Percentiles rank a stretch among this genome's conserved stretches.
Evolutionary conservation across 2,113 vertebrate species (phyloP).

Genomic region (Festucalex cinctus): DNA sequence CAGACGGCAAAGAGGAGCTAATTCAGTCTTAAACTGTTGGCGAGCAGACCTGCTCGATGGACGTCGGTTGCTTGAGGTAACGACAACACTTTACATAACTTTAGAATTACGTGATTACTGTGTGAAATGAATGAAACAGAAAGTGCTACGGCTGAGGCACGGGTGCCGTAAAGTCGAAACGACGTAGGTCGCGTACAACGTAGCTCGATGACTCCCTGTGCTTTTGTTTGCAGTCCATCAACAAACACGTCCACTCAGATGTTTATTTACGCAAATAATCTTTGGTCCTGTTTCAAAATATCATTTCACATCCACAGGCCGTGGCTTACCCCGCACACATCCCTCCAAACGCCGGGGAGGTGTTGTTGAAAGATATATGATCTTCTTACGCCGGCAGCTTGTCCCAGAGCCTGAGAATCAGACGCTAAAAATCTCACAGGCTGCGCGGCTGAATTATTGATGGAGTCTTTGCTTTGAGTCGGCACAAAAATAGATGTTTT

Average conservation of each 20-base stretch:
- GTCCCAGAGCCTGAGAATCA: slow-evolving; percentile 33
- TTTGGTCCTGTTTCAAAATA: not conserved
- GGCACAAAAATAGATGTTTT: slow-evolving; percentile 56
- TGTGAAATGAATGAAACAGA: no score
- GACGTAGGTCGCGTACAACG: no score
- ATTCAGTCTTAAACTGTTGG: no score
- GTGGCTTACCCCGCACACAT: not conserved
- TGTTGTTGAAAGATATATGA: slow-evolving; percentile 26
- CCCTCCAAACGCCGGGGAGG: not conserved
- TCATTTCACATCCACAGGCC: not conserved
- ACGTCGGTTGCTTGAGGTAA: no score
- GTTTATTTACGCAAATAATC: slow-evolving; percentile 2
- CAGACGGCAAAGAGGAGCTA: no score
- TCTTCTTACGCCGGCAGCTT: slow-evolving; percentile 29
- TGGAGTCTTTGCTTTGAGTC: slow-evolving; percentile 40
- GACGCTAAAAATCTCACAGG: slow-evolving; percentile 42
- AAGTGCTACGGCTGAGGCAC: no score
- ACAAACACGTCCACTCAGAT: not conserved
- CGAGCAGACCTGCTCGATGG: no score
- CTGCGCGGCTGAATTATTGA: slow-evolving; percentile 62
- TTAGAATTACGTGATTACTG: no score
- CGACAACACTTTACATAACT: no score
- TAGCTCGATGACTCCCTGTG: no score
- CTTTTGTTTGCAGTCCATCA: not conserved
- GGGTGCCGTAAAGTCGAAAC: no score